phyloP scores from a whole-genome alignment of 2,888 invertebrate genomes.

The Adineta ricciae region DNA sequence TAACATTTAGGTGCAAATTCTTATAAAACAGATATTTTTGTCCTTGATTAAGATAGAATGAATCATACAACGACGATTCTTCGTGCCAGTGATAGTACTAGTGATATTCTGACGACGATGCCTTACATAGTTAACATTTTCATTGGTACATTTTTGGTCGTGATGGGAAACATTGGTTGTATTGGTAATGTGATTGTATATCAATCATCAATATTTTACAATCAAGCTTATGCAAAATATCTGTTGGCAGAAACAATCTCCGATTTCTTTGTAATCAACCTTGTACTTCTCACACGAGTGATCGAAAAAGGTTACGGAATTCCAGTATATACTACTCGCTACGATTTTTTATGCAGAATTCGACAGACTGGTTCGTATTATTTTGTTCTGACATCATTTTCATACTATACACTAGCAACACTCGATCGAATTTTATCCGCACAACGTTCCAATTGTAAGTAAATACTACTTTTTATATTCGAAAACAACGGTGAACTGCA shows the following conservation, averaged over 20 bases:
- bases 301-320: neutral
- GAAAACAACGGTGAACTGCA: too few relatives aligned
- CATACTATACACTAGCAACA: neutral
- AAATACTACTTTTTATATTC: too few relatives aligned
- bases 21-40: too few relatives aligned
- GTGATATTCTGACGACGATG: too few relatives aligned
- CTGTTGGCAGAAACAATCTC: neutral
- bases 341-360: neutral
- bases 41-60: too few relatives aligned
- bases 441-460: neutral
- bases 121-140: neutral
- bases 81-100: too few relatives aligned
- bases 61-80: too few relatives aligned
- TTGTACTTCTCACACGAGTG: neutral
- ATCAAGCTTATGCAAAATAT: neutral
- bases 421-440: neutral
- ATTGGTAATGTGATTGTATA: neutral
- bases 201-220: neutral
- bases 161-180: neutral
- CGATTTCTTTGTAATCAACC: neutral
- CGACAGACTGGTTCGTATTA: neutral
- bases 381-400: neutral
- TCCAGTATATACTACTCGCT: neutral
- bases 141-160: neutral
- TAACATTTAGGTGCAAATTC: too few relatives aligned